Evolutionary conservation across 53 echinoderm and acorn worm genomes (phyloP).

Genomic region (Paracentrotus lividus): DNA sequence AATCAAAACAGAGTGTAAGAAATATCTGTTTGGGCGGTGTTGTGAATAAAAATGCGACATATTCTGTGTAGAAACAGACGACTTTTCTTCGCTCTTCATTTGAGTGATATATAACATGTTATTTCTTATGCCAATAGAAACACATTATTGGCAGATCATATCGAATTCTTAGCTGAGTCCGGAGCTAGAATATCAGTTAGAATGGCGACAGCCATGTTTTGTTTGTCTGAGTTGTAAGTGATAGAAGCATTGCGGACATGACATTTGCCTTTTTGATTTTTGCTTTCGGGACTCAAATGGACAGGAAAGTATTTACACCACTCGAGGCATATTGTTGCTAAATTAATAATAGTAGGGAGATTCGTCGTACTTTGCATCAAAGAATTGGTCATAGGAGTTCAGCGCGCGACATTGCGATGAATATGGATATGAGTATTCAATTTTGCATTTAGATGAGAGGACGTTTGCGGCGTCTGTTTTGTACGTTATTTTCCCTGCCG

Average conservation of each 20-base stretch:
- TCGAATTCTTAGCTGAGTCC: not conserved
- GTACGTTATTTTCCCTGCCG: not conserved
- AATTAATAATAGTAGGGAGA: conserved; percentile 67
- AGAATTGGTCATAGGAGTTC: no score
- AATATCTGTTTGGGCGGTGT: not conserved
- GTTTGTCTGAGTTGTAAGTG: conserved; percentile 56
- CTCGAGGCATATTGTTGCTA: conserved; percentile 24
- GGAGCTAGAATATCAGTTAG: no score
- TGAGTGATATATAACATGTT: conserved; percentile 44
- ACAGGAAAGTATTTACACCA: conserved; percentile 69
- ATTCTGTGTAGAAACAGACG: conserved; percentile 15
- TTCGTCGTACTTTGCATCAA: conserved; percentile 54
- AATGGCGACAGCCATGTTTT: no score
- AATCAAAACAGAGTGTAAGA: not conserved
- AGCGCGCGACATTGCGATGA: conserved; percentile 53
- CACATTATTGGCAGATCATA: conserved; percentile 49
- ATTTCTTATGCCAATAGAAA: conserved; percentile 13
- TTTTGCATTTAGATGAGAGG: conserved; percentile 31
- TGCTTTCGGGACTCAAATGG: conserved; percentile 34
- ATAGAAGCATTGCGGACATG: conserved; percentile 61
- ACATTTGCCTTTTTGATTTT: conserved; percentile 46
- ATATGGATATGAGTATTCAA: conserved; percentile 49
- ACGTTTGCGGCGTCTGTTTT: not conserved
- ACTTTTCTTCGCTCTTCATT: not conserved
- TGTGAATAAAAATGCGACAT: not conserved